Evolutionary conservation across 2,888 invertebrate genomes (phyloP).

Genomic region (Barypeithes pellucidus): DNA sequence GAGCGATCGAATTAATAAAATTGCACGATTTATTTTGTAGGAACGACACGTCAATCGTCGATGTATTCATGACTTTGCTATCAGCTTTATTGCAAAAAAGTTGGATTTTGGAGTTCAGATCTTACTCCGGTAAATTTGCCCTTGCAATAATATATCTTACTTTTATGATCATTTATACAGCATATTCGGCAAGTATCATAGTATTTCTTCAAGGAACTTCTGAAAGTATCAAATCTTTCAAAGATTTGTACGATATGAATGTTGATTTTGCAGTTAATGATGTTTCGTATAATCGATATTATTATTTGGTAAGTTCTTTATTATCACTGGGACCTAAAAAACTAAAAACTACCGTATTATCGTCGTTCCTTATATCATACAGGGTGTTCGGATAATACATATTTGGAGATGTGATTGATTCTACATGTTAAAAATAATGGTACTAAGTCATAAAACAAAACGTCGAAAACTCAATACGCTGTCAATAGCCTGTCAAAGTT

Average conservation of each 20-base stretch:
- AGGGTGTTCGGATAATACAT: too few relatives aligned
- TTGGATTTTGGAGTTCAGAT: constrained; percentile 18
- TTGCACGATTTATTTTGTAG: background rate
- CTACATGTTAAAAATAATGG: too few relatives aligned
- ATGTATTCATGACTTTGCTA: constrained; percentile 25
- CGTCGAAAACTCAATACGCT: too few relatives aligned
- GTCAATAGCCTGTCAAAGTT: too few relatives aligned
- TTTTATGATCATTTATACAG: constrained; percentile 29
- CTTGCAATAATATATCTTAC: constrained; percentile 7
- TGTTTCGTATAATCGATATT: constrained; percentile 14
- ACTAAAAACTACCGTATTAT: too few relatives aligned
- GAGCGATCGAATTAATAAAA: too few relatives aligned
- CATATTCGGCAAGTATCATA: constrained; percentile 31
- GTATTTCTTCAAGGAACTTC: constrained; percentile 26
- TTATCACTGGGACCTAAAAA: background rate
- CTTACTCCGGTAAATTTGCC: constrained; percentile 20
- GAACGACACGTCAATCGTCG: constrained; percentile 10
- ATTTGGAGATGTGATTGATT: too few relatives aligned
- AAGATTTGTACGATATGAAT: constrained; percentile 7
- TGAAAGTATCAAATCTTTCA: constrained; percentile 16
- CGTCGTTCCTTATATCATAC: too few relatives aligned
- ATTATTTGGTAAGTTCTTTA: constrained; percentile 18
- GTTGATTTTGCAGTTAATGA: constrained; percentile 13
- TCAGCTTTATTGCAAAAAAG: constrained; percentile 29
- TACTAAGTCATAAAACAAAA: too few relatives aligned